Evolutionary conservation across 37 sponge, comb jelly and placozoan genomes (phyloP), one percentile per base, ranked within the genome.

Genomic region (Chondrosia reniformis): DNA sequence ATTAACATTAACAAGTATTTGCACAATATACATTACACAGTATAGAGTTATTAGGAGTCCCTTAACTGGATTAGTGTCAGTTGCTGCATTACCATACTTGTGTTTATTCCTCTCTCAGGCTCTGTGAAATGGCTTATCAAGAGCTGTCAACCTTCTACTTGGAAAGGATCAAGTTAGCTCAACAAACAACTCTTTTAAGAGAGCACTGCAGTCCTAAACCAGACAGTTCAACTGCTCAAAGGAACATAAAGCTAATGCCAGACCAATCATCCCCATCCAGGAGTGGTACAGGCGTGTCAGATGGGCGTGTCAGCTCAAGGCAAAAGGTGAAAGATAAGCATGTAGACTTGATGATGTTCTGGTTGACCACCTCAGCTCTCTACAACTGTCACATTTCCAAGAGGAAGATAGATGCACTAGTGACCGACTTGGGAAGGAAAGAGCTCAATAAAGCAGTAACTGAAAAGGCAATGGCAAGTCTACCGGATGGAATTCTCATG

Each of bases 401-500:
- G 42, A 36, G 42, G 44, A 36, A 24, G 44, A 41, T 69, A 21
- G 72, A 69, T 21, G 72, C 4, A 41, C 19, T 44, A 1, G 36
- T 44, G 7, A 19, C 9, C 2, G 72, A 69, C n/a, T 17, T 69
- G 72, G 72, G 72, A 1, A 41, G 72, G 4, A 41, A 69, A 5
- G 72, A 69, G 25, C 43, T 69, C 43, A 39, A 8, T 44, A 69
- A 69, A 44, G n/a, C 43, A 9, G 1, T 69, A 17, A 40, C 22
- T 24, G 36, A 40, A 21, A 69, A 69, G 43, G 40, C 72, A 1
- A 1, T 69, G 19, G 3, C 1, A 24, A 10, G 22, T 1, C 72
- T 69, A 7, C 36, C 72, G 22, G 72, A 69, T 69, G 72, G 44
- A 24, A 39, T 69, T 24, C 41, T 69, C 44, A 41, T 69, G 37